Percentiles rank a stretch among this genome's conserved stretches.
phyloP scores from a whole-genome alignment of 2,888 invertebrate species.

The Drosophila emarginata region DNA sequence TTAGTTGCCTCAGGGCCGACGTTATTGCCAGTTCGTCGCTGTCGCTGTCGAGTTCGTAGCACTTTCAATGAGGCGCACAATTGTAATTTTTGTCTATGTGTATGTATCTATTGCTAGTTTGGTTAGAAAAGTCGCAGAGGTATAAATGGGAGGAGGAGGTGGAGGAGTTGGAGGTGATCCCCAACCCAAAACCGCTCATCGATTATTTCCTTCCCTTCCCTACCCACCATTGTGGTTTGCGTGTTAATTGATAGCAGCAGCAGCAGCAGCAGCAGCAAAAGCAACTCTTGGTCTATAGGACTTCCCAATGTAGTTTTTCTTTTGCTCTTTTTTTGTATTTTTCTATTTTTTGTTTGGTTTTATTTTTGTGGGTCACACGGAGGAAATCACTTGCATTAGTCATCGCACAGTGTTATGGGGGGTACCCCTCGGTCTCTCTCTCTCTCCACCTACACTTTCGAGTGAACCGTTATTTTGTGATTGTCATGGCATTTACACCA shows the following conservation, averaged over 20 bases:
- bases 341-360: slow-evolving; percentile 18
- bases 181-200: slow-evolving; percentile 44
- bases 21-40: slow-evolving; percentile 33
- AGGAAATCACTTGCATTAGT: slow-evolving; percentile 74
- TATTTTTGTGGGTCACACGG: slow-evolving; percentile 47
- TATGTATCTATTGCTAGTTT: slow-evolving; percentile 30
- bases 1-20: slow-evolving; percentile 41
- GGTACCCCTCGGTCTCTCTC: slow-evolving; percentile 6
- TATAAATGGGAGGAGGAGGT: background rate
- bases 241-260: slow-evolving; percentile 71
- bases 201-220: slow-evolving; percentile 53
- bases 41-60: slow-evolving; percentile 64
- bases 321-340: slow-evolving; percentile 20
- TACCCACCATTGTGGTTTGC: slow-evolving; percentile 43
- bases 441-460: too few species aligned
- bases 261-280: slow-evolving; percentile 40
- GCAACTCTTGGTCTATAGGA: slow-evolving; percentile 50
- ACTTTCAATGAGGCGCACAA: slow-evolving; percentile 74
- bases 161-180: slow-evolving; percentile 2
- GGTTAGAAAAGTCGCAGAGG: background rate
- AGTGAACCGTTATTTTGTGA: slow-evolving; percentile 17
- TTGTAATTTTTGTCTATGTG: slow-evolving; percentile 48
- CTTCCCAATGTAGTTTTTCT: background rate
- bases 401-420: too few species aligned
- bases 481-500: slow-evolving; percentile 53